These are phyloP conservation scores for Melitaea cinxia DNA, from an alignment of 1,140 invertebrate genomes.

Conservation along the genomic window DNA sequence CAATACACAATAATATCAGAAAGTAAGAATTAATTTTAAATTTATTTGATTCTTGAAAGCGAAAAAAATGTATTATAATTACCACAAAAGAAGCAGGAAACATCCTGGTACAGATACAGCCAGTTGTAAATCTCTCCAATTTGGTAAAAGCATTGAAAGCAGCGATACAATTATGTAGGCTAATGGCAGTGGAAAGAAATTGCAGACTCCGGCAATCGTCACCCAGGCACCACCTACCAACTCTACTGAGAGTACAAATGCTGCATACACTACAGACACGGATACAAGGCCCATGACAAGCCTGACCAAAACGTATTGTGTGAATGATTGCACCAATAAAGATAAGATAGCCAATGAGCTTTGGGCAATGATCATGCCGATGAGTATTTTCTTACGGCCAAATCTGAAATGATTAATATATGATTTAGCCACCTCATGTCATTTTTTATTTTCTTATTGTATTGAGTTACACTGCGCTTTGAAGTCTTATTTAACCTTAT, in stretches of 20 bases:
- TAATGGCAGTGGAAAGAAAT: constrained; percentile 87
- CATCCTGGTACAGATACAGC: constrained; percentile 87
- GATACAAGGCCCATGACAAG: constrained; percentile 86
- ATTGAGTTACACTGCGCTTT: background rate
- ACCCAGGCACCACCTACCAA: constrained; percentile 89
- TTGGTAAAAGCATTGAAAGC: constrained; percentile 86
- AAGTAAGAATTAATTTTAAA: background rate
- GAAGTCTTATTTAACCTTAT: background rate
- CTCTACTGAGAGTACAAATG: constrained; percentile 87
- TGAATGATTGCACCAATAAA: constrained; percentile 84
- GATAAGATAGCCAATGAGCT: constrained; percentile 83
- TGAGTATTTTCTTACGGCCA: constrained; percentile 88
- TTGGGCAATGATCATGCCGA: constrained; percentile 87
- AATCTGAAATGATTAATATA: constrained; percentile 76
- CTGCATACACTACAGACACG: constrained; percentile 87
- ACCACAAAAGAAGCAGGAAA: constrained; percentile 85
- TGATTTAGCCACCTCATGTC: background rate
- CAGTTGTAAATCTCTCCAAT: constrained; percentile 88
- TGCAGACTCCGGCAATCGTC: constrained; percentile 87
- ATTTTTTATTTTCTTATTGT: background rate
- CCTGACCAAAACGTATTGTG: constrained; percentile 84
- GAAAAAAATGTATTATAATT: constrained; percentile 40
- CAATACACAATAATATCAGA: too few species aligned
- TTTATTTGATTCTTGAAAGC: background rate
- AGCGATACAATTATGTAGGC: constrained; percentile 88